phyloP scores from a whole-genome alignment of 2,888 invertebrate species.

The Branchipolynoe longqiensis region DNA sequence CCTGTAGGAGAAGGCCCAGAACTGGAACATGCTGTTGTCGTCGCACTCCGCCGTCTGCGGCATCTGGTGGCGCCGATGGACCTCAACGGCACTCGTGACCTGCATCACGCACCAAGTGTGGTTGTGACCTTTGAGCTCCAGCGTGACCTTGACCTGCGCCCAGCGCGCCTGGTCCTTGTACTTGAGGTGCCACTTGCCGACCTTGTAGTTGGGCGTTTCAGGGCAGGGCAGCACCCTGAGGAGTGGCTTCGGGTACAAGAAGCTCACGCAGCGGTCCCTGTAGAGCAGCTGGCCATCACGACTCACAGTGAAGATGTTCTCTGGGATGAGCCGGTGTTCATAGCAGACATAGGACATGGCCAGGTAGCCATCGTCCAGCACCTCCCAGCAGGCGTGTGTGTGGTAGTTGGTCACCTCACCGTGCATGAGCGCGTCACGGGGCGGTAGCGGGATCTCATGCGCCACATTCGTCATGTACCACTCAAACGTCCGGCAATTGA shows the following conservation, averaged over 20 bases:
- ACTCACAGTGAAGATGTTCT: constrained; percentile 64
- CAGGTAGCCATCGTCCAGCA: constrained; percentile 62
- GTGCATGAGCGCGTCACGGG: constrained; percentile 54
- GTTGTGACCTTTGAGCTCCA: background rate
- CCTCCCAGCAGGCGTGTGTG: constrained; percentile 63
- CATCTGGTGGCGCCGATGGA: constrained; percentile 66
- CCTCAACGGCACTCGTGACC: constrained; percentile 64
- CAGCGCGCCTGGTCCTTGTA: constrained; percentile 48
- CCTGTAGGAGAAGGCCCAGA: constrained; percentile 66
- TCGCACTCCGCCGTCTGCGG: constrained; percentile 65
- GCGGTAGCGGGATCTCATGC: constrained; percentile 87
- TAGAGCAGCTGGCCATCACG: constrained; percentile 62
- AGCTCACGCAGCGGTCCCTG: constrained; percentile 62
- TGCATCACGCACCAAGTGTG: constrained; percentile 61
- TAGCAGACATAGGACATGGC: constrained; percentile 62
- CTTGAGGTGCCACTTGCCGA: constrained; percentile 58
- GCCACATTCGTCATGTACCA: constrained; percentile 98
- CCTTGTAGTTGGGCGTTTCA: background rate
- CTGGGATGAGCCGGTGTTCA: constrained; percentile 62
- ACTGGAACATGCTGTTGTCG: constrained; percentile 63
- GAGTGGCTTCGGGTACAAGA: constrained; percentile 56
- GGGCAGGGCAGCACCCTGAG: constrained; percentile 59
- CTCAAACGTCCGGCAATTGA: constrained; percentile 95
- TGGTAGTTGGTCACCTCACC: constrained; percentile 63
- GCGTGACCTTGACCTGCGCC: constrained; percentile 58